phyloP scores from a whole-genome alignment of 2,113 vertebrate species.

The Pimephales promelas region DNA sequence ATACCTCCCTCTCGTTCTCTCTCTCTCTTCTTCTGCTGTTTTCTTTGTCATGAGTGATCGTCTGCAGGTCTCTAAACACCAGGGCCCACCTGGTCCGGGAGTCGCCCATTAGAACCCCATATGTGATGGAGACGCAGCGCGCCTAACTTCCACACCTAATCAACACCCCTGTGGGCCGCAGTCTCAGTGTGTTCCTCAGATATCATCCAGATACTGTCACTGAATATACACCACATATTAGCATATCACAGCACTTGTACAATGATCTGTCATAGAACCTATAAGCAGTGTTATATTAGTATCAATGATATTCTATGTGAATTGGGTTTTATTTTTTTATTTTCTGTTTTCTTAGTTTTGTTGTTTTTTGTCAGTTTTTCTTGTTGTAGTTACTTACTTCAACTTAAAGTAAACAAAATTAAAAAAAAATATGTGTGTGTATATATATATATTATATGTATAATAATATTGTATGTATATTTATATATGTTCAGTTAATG shows the following conservation, averaged over 20 bases:
- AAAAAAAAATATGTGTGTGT: no score
- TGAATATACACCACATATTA: neutral
- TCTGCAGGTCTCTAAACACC: slow-evolving; percentile 59
- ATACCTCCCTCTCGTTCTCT: slow-evolving; percentile 26
- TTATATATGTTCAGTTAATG: neutral
- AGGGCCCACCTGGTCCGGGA: slow-evolving; percentile 58
- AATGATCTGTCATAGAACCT: neutral
- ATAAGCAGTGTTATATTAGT: neutral
- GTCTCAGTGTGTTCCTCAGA: slow-evolving; percentile 1
- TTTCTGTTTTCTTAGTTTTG: neutral
- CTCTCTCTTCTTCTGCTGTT: slow-evolving; percentile 41
- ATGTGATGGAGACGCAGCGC: slow-evolving; percentile 50
- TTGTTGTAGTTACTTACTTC: no score
- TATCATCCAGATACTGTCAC: neutral
- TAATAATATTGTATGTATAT: neutral
- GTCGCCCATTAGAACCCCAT: slow-evolving; percentile 57
- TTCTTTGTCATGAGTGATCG: slow-evolving; percentile 60
- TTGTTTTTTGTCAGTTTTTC: neutral
- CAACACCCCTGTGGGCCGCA: slow-evolving; percentile 51
- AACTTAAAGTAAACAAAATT: no score
- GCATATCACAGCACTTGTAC: neutral
- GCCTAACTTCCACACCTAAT: slow-evolving; percentile 49
- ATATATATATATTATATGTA: neutral
- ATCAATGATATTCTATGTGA: neutral
- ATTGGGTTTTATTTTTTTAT: neutral